A percentile compares a stretch with the other conserved stretches of the same genome.
Conservation (phyloP, 2,113 vertebrate genomes). For the Takifugu bimaculatus region DNA sequence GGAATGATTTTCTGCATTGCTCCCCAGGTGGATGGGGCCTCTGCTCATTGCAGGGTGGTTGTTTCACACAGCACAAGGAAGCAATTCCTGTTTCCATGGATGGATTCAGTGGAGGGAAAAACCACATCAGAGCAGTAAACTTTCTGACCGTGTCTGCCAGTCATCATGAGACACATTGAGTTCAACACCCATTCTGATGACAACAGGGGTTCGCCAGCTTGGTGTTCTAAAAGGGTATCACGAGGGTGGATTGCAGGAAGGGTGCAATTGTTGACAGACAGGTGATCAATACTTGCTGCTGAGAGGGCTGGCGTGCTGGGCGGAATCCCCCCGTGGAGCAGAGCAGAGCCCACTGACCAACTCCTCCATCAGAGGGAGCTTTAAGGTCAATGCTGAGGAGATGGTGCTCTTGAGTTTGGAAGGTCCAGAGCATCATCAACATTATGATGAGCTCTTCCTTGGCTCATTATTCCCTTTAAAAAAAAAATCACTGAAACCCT, state of each 20-base stretch:
- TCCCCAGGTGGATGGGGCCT: constrained; percentile 37
- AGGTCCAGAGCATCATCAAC: no score
- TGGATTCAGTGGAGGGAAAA: no score
- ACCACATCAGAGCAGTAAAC: no score
- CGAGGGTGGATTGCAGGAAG: constrained; percentile 20
- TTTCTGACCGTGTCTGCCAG: constrained; percentile 11
- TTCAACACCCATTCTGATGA: constrained; percentile 26
- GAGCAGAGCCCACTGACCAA: constrained; percentile 29
- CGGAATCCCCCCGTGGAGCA: constrained; percentile 60
- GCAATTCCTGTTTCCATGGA: constrained; percentile 25
- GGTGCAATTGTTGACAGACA: constrained; percentile 45
- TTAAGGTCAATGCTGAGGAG: no score
- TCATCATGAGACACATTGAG: constrained; percentile 40
- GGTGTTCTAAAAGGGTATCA: constrained; percentile 9
- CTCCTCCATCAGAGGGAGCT: no score
- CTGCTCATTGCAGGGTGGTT: constrained; percentile 42
- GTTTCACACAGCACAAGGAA: constrained; percentile 45
- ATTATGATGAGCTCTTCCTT: no score
- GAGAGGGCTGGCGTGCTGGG: constrained; percentile 37
- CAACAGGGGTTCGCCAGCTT: constrained; percentile 13
- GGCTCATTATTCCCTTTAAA: no score
- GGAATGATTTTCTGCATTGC: no score
- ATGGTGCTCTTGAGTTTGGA: no score
- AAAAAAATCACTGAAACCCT: no score
- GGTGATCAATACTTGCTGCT: constrained; percentile 29